Conservation (phyloP, 2,888 invertebrate species). For the Epirrhoe alternata region DNA sequence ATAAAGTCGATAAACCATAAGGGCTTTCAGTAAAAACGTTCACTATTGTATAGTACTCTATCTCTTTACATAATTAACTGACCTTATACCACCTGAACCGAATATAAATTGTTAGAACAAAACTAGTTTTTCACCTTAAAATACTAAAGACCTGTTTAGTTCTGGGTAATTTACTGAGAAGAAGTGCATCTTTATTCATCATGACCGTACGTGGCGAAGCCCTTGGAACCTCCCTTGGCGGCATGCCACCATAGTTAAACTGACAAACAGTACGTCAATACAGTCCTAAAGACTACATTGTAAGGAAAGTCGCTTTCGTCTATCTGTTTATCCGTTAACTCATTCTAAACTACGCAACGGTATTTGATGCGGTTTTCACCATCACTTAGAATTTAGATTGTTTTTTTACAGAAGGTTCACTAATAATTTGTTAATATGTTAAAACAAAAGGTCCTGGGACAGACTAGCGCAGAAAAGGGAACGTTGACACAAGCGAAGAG, state of each 20-base stretch:
- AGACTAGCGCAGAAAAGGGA: no score
- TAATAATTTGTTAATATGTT: no score
- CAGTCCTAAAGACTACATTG: no score
- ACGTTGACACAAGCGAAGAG: no score
- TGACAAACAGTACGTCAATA: slow-evolving; percentile 2
- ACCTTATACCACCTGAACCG: background rate
- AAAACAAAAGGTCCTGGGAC: no score
- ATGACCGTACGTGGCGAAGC: slow-evolving; percentile 29
- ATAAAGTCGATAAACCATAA: no score
- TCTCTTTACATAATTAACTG: background rate
- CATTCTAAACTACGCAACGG: no score
- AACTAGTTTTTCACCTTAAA: slow-evolving; percentile 19
- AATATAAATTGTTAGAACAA: slow-evolving; percentile 1
- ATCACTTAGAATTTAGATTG: no score
- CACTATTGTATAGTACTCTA: background rate
- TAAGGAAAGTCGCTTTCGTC: background rate
- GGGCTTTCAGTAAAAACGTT: background rate
- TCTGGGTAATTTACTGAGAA: slow-evolving; percentile 30
- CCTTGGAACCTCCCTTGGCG: slow-evolving; percentile 40
- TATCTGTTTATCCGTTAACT: no score
- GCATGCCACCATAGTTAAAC: slow-evolving; percentile 14
- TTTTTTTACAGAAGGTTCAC: no score
- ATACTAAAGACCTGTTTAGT: slow-evolving; percentile 30
- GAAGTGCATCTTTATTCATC: slow-evolving; percentile 35
- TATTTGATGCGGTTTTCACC: no score